These are phyloP conservation scores for Coelinius sp. DNA, from an alignment of 2,888 invertebrate genomes.

Conservation along the genomic window DNA sequence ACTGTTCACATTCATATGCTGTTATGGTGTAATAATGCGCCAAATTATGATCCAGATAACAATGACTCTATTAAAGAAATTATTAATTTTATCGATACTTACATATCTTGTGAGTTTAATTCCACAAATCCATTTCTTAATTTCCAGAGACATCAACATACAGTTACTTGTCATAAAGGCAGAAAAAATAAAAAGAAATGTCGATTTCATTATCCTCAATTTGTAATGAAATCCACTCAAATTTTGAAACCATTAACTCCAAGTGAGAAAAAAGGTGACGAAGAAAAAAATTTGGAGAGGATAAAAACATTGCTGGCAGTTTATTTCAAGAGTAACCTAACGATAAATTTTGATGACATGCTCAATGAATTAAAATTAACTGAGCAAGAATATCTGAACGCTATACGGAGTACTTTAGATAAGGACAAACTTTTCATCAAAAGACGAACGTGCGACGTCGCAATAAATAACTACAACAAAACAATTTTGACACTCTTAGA, in stretches of 20 bases:
- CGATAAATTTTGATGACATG: not conserved
- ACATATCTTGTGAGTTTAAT: constrained; percentile 13
- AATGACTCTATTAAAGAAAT: not conserved
- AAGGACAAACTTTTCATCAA: too few species aligned
- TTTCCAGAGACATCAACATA: constrained; percentile 10
- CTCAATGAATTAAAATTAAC: not conserved
- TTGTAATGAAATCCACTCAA: not conserved
- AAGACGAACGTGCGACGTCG: too few species aligned
- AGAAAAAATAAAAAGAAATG: constrained; percentile 15
- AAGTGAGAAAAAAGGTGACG: not conserved
- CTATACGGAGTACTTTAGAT: too few species aligned
- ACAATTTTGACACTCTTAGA: too few species aligned
- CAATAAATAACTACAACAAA: too few species aligned
- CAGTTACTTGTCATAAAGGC: constrained; percentile 5
- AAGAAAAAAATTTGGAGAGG: not conserved
- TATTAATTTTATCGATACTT: constrained; percentile 10
- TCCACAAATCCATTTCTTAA: constrained; percentile 8
- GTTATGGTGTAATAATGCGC: constrained; percentile 9
- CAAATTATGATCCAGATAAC: constrained; percentile 10
- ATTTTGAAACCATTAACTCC: not conserved
- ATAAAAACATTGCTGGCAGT: not conserved
- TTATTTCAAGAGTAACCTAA: not conserved
- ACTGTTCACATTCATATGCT: constrained; percentile 13
- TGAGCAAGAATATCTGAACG: too few species aligned
- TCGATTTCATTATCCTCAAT: constrained; percentile 1